Evolutionary conservation across 2,888 invertebrate species (phyloP), one percentile per base, ranked within the genome.

Genomic region (Thalpophila matura): DNA sequence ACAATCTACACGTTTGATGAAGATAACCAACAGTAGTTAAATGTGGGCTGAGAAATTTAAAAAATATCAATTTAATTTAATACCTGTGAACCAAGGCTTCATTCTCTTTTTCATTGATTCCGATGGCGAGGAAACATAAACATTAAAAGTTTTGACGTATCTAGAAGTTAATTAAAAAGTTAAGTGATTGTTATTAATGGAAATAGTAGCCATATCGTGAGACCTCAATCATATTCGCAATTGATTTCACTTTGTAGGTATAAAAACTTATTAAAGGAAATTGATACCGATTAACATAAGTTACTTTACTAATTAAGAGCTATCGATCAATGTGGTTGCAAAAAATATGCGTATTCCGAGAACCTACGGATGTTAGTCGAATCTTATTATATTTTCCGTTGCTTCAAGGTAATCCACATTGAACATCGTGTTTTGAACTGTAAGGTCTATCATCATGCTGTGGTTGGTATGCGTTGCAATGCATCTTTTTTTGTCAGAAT

Each of bases 181-280:
- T 24, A 2, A 35, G 10, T 45, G n/a, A 47, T 18, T 18, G 14
- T 51, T 35, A 43, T 50, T 18, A 22, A 40, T 24, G 29, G 2
- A 35, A 31, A 20, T 26, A 18, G 63, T 43, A 67, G 27, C 31
- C 20, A n/a, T 14, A 53, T 56, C 58, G 62, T 62, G 72, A 62
- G 43, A 56, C 62, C 45, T 72, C 51, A 60, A 68, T 68, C 60
- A 50, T 26, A 54, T 16, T 37, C 31, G 12, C 16, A 67, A 57
- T 68, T 40, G 31, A 58, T 73, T 60, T 64, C 35, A 58, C 43
- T 54, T 56, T 22, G 27, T 24, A 46, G 24, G 27, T 7, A 46
- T 24, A 58, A 65, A 60, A 71, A 65, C 3, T 9, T 26, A 26
- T 16, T 43, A 55, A 20, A 73, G 74, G 74, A 73, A 68, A 74